These are phyloP conservation scores for Pogoniulus pusillus DNA, from an alignment of 2,797 vertebrate species.

Conservation along the genomic window DNA sequence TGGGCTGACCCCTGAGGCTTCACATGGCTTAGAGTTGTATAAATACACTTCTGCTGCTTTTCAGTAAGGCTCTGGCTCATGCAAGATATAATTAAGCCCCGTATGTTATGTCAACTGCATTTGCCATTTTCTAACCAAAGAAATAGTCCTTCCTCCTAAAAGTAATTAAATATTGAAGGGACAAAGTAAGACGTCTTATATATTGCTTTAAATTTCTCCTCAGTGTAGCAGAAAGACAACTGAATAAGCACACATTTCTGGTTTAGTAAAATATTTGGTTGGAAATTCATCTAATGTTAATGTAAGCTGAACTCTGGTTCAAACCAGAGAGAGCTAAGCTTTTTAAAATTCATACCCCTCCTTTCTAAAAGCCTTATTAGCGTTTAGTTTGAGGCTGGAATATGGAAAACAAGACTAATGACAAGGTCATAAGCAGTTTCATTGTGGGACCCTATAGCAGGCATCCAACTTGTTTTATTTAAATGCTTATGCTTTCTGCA, in stretches of 20 bases:
- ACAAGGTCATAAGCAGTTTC: constrained; percentile 65
- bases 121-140: constrained; percentile 38
- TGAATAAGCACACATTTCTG: constrained; percentile 37
- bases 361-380: constrained; percentile 70
- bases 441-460: constrained; percentile 39
- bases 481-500: constrained; percentile 42
- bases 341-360: constrained; percentile 69
- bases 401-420: constrained; percentile 62
- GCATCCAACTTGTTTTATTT: constrained; percentile 59
- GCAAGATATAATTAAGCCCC: constrained; percentile 31
- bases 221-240: background rate
- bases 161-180: constrained; percentile 65
- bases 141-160: constrained; percentile 26
- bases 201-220: constrained; percentile 28
- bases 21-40: background rate
- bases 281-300: constrained; percentile 62
- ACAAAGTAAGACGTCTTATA: constrained; percentile 34
- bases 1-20: constrained; percentile 21
- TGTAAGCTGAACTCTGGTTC: constrained; percentile 61
- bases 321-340: constrained; percentile 52
- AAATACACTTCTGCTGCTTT: background rate
- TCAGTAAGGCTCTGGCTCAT: background rate
- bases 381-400: constrained; percentile 58
- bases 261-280: constrained; percentile 61
- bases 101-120: constrained; percentile 19